Evolutionary conservation across 2,113 vertebrate genomes (phyloP).

Genomic region (Blennius ocellaris): DNA sequence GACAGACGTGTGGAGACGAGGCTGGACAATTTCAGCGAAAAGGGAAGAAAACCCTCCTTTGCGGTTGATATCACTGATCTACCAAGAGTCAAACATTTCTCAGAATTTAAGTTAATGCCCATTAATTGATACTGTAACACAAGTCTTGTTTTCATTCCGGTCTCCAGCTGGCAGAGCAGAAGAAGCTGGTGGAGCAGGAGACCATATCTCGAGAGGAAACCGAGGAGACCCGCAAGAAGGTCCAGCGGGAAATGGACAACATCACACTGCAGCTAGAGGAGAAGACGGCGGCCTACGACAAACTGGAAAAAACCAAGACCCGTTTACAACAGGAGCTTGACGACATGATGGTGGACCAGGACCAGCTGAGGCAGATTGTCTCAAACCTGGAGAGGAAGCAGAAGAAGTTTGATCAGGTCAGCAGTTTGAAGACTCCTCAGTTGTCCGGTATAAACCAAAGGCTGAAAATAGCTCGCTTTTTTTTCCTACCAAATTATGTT

Average conservation of each 20-base stretch:
- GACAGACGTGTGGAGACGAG: no score
- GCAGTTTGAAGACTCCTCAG: no score
- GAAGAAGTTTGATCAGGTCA: conserved; percentile 99
- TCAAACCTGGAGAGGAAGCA: conserved; percentile 97
- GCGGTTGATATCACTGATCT: no score
- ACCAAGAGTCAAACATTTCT: background rate
- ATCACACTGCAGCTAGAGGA: conserved; percentile 89
- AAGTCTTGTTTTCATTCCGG: background rate
- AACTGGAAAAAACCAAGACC: conserved; percentile 96
- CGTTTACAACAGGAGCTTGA: conserved; percentile 97
- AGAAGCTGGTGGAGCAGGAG: conserved; percentile 94
- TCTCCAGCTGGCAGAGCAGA: conserved; percentile 88
- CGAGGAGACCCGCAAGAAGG: conserved; percentile 90
- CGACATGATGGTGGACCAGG: conserved; percentile 91
- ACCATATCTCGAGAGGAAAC: conserved; percentile 82
- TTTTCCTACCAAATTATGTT: no score
- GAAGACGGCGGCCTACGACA: conserved; percentile 90
- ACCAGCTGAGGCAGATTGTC: conserved; percentile 91
- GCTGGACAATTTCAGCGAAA: no score
- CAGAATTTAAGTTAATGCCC: background rate
- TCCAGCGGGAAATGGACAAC: conserved; percentile 91
- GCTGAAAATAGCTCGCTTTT: no score
- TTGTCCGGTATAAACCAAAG: no score
- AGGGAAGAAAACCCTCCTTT: no score
- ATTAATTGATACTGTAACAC: background rate